Evolutionary conservation across 2,888 invertebrate genomes (phyloP).

Genomic region (Miltochrista miniata): DNA sequence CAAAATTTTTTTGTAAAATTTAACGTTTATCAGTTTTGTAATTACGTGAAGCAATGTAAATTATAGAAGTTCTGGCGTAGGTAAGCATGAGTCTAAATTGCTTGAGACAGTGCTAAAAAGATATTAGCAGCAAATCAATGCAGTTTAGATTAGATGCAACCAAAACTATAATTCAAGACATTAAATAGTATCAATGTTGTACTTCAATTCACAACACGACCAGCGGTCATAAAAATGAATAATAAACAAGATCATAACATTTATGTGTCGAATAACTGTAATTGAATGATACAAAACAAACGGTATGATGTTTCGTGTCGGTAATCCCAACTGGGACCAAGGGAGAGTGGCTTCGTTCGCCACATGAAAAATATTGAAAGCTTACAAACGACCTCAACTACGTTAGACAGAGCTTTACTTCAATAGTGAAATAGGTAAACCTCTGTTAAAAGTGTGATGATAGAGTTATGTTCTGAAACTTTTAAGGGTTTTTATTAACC

Average conservation of each 20-base stretch:
- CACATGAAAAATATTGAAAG: slow-evolving; percentile 42
- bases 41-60: too few relatives aligned
- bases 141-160: too few relatives aligned
- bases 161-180: not conserved
- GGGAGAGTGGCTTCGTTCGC: slow-evolving; percentile 34
- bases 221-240: slow-evolving; percentile 5
- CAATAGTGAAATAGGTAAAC: slow-evolving; percentile 20
- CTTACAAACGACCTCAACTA: slow-evolving; percentile 17
- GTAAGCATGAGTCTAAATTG: too few relatives aligned
- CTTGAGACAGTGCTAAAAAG: too few relatives aligned
- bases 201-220: slow-evolving; percentile 4
- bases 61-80: too few relatives aligned
- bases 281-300: slow-evolving; percentile 32
- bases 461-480: too few relatives aligned
- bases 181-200: not conserved
- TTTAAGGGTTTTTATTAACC: too few relatives aligned
- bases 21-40: too few relatives aligned
- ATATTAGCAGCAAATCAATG: too few relatives aligned
- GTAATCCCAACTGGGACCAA: slow-evolving; percentile 29
- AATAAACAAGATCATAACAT: slow-evolving; percentile 10
- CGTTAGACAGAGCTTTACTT: slow-evolving; percentile 11
- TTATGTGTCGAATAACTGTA: slow-evolving; percentile 17
- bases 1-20: too few relatives aligned
- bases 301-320: slow-evolving; percentile 22
- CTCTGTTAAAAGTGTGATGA: too few relatives aligned